Base-by-base conservation (phyloP, 2,113 vertebrate species). In the Hyla sarda region DNA sequence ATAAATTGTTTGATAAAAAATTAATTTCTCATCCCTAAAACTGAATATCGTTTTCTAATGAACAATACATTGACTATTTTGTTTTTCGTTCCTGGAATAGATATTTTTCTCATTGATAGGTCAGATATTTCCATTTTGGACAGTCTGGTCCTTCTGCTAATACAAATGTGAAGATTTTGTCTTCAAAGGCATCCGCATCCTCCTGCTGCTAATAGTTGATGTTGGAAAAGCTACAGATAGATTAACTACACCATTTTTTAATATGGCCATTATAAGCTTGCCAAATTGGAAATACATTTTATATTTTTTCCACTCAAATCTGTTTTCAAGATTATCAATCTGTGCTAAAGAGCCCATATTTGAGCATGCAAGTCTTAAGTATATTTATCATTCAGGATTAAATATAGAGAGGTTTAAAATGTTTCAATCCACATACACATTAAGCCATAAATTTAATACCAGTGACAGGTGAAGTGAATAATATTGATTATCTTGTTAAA, bases 221-320 rank as follows among this genome's bases (percentile, higher is more conserved):
- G n/a, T 81, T 86, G 84, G 84, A 80, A 86, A 65, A 86, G 69
- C 67, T 86, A 80, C 77, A 86, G 23, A 80, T 60, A 86, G 50
- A 81, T 81, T 58, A 86, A 81, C 67, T 86, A 86, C 81, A 86
- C 77, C 81, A 86, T 86, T 81, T 81, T 52, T 81, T 86, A 81
- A 86, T 81, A 60, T 73, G 65, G 67, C 37, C 52, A 81, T 73
- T 81, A 86, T 58, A 30, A 47, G 54, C 14, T 8, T 81, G 77
- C 84, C 84, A 86, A 86, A 80, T 81, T 80, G 84, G 77, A 81
- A 86, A 86, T 81, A 81, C 71, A 86, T 80, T 69, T 72, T 86
- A 30, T 75, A 48, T 52, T 77, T 84, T 85, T 69, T 85, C 6
- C 30, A 58, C 41, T 73, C 32, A 72, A 86, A 73, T 86, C 76